Percentiles rank a stretch among this genome's conserved stretches.
Evolutionary conservation across 53 echinoderm and acorn worm genomes (phyloP).

Genomic region (Crossaster papposus): DNA sequence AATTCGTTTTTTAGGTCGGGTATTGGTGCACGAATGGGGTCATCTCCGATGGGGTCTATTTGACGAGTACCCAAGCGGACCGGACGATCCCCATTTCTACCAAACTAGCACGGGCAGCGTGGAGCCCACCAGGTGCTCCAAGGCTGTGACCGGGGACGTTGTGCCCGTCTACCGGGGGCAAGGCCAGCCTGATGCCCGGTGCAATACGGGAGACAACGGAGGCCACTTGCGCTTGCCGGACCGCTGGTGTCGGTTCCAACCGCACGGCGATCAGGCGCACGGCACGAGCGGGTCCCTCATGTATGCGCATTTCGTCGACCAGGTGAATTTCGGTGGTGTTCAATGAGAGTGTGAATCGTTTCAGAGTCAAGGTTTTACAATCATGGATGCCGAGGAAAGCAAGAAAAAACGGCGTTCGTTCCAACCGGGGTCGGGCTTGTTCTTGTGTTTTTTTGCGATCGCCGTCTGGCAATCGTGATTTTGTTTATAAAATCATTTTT

Average conservation of each 20-base stretch:
- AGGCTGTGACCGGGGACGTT: constrained; percentile 52
- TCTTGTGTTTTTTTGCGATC: too few species aligned
- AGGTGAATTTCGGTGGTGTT: constrained; percentile 49
- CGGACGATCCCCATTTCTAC: constrained; percentile 64
- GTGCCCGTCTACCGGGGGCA: not conserved
- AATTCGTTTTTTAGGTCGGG: constrained; percentile 61
- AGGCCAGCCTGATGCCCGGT: not conserved
- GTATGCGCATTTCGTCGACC: constrained; percentile 49
- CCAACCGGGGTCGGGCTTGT: too few species aligned
- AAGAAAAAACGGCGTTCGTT: too few species aligned
- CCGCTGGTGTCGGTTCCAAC: constrained; percentile 52
- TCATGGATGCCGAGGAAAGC: too few species aligned
- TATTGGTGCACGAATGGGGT: constrained; percentile 81
- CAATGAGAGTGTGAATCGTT: too few species aligned
- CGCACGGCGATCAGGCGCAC: constrained; percentile 34
- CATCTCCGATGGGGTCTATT: constrained; percentile 85
- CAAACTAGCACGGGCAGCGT: constrained; percentile 51
- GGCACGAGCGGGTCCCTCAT: constrained; percentile 74
- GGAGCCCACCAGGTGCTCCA: constrained; percentile 70
- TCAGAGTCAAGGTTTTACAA: too few species aligned
- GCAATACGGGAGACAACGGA: constrained; percentile 13
- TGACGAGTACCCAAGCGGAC: constrained; percentile 67
- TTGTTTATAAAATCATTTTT: too few species aligned
- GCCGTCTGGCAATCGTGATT: too few species aligned
- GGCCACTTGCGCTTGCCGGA: constrained; percentile 56